These are phyloP conservation scores for Synanceia verrucosa DNA, from an alignment of 2,797 vertebrate species.

Conservation along the genomic window DNA sequence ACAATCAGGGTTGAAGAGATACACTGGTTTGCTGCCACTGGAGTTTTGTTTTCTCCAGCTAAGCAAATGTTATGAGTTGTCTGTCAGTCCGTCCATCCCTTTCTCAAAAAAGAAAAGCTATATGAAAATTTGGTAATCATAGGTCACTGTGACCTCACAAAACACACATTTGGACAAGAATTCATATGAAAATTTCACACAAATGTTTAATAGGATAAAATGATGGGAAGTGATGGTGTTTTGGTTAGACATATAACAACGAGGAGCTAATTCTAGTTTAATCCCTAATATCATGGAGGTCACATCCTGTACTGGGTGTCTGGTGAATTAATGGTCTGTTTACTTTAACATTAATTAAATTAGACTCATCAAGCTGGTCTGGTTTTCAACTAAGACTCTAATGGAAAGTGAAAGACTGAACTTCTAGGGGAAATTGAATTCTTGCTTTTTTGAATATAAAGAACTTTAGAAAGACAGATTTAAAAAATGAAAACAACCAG, in stretches of 20 bases:
- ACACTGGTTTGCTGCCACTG: not conserved
- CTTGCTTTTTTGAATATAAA: not conserved
- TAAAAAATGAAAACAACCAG: not conserved
- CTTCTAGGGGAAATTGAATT: not conserved
- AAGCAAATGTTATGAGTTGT: not conserved
- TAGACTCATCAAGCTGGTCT: not conserved
- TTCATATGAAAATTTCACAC: not conserved
- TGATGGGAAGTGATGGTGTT: not conserved
- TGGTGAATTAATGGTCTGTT: not conserved
- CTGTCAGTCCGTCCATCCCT: not conserved
- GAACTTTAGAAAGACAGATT: not conserved
- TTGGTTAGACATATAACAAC: not conserved
- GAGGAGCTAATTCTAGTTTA: not conserved
- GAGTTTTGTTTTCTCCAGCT: not conserved
- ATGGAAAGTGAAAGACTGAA: not conserved
- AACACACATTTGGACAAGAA: not conserved
- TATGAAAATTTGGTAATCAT: not conserved
- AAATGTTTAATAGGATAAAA: not conserved
- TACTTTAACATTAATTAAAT: not conserved
- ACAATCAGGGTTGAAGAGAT: not conserved
- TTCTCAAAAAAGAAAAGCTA: not conserved
- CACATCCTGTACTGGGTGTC: not conserved
- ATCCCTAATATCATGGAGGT: not conserved
- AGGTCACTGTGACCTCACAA: not conserved
- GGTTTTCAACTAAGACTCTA: not conserved